Evolutionary conservation across 2,113 vertebrate genomes (phyloP).

Genomic region (Urocolius indicus): DNA sequence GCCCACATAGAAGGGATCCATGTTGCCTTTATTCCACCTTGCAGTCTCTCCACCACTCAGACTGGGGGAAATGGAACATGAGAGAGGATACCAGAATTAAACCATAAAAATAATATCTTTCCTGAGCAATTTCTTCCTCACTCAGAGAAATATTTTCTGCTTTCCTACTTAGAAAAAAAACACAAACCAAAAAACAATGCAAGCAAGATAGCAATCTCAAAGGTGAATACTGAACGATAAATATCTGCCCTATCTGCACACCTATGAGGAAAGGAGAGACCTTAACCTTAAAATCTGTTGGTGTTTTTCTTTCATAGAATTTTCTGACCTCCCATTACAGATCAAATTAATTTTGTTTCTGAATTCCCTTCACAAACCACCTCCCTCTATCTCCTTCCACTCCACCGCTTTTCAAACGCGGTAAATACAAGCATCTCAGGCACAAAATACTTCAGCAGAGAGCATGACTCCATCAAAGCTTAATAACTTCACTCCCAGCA

Average conservation of each 20-base stretch:
- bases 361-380: not conserved
- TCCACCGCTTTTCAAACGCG: not conserved
- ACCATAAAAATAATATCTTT: not conserved
- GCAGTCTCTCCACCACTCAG: not conserved
- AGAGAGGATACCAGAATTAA: not conserved
- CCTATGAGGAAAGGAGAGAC: not conserved
- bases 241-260: not conserved
- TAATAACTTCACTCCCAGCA: slow-evolving; percentile 57
- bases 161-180: not conserved
- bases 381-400: not conserved
- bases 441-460: slow-evolving; percentile 60
- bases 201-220: not conserved
- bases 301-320: not conserved
- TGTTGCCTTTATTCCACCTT: not conserved
- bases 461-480: slow-evolving; percentile 47
- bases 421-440: slow-evolving; percentile 38
- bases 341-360: slow-evolving; percentile 57
- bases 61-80: not conserved
- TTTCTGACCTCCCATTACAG: slow-evolving; percentile 28
- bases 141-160: not conserved
- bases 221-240: not conserved
- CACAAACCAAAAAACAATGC: not conserved
- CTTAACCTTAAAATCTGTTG: not conserved
- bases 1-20: not conserved
- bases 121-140: not conserved